Base-by-base conservation (phyloP, 2,888 invertebrate genomes). In the Amphipoea lucens region DNA sequence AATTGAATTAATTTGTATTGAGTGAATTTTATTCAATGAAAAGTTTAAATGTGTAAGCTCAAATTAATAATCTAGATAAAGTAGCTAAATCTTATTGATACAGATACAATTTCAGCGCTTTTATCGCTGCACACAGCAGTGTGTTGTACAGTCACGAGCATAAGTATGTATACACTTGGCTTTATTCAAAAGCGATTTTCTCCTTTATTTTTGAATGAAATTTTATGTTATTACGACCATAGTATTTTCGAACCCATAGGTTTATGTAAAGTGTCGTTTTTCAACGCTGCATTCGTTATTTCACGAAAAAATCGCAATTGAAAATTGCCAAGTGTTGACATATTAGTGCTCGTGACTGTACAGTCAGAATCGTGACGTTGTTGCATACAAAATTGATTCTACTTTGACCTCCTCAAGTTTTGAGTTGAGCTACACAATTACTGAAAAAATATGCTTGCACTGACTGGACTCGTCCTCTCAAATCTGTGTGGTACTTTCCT, bases 1-100 rank as follows among this genome's bases (percentile, higher is more conserved):
- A 74, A 81, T 62, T 71, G 2, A 67, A 66, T 71, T 62, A 14
- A 76, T 40, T 67, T 76, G 63, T 76, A 83, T 74, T 63, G 17
- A 71, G 14, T 40, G 40, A 12, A 42, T 29, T 3, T 29, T 45
- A 60, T 29, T 40, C 9, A 67, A 76, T 60, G 51, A 60, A 81
- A 74, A 57, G n/a, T 65, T 68, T 60, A 20, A 76, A 74, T 60
- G 40, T 65, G 40, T 60, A 9, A 40, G 5, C n/a, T 42, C 4
- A 20, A 36, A 66, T 4, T 12, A n/a, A 63, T 29, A 23, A 14
- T 72, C 11, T 66, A 75, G 29, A n/a, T 63, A 20, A 20, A 40
- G 40, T 36, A 48, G 20, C 4, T 48, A 42, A 29, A 73, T 69
- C 11, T 62, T 60, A 36, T 79, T 14, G 20, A 60, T 67, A 20